Evolutionary conservation across 2,797 vertebrate genomes (phyloP).

Genomic region (Danio jaintianensis): DNA sequence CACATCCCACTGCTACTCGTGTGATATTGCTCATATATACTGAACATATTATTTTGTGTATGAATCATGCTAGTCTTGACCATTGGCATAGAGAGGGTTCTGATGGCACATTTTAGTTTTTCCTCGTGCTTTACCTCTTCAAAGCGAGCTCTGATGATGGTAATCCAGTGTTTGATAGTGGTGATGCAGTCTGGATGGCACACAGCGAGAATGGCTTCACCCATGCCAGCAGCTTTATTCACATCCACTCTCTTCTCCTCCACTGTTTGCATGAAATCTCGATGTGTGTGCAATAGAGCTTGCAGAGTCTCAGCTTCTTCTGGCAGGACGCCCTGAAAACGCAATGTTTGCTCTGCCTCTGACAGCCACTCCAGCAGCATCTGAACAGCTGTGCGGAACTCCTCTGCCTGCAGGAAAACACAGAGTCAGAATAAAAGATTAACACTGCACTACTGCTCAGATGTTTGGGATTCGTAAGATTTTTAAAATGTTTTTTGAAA

Average conservation of each 20-base stretch:
- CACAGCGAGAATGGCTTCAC: conserved; percentile 88
- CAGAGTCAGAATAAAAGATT: not conserved
- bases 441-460: not conserved
- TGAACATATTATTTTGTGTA: not conserved
- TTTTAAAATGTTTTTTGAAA: too few relatives aligned
- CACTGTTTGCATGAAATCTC: conserved; percentile 97
- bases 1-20: too few relatives aligned
- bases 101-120: not conserved
- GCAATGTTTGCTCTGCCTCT: conserved; percentile 95
- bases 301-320: conserved; percentile 94
- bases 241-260: conserved; percentile 93
- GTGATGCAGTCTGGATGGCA: conserved; percentile 97
- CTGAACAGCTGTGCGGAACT: conserved; percentile 92
- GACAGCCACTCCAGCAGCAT: conserved; percentile 97
- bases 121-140: conserved; percentile 85
- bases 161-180: conserved; percentile 99
- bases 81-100: not conserved
- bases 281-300: conserved; percentile 87
- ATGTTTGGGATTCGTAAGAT: too few relatives aligned
- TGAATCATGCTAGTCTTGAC: not conserved
- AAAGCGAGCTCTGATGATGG: conserved; percentile 95
- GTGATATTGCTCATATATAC: too few relatives aligned
- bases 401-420: conserved; percentile 85
- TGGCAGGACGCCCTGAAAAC: conserved; percentile 94
- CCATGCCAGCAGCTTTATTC: conserved; percentile 89